Conservation (phyloP, 2,888 invertebrate genomes). For the Fissipunctia ypsillon region DNA sequence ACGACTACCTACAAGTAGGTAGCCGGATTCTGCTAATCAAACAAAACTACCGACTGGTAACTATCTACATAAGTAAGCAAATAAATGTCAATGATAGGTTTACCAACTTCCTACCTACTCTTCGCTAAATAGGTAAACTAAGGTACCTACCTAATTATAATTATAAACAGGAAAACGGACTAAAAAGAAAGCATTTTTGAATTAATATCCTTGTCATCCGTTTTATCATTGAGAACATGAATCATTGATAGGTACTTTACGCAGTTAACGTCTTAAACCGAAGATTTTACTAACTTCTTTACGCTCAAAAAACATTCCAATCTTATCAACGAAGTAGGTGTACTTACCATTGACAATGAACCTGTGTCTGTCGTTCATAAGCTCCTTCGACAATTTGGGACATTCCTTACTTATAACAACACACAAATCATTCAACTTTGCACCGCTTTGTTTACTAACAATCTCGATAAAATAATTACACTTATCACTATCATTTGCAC, state of each 20-base stretch:
- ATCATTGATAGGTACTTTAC: background rate
- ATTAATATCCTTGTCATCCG: background rate
- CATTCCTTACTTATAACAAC: slow-evolving; percentile 91
- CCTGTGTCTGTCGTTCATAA: slow-evolving; percentile 91
- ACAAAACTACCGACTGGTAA: no score
- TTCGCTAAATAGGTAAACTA: no score
- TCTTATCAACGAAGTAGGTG: slow-evolving; percentile 26
- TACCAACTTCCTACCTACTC: no score
- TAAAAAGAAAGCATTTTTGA: no score
- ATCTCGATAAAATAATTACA: slow-evolving; percentile 91
- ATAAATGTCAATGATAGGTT: no score
- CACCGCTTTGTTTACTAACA: slow-evolving; percentile 91
- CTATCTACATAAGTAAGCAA: no score
- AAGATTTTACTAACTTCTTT: slow-evolving; percentile 16
- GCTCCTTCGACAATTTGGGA: slow-evolving; percentile 91
- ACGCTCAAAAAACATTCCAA: slow-evolving; percentile 11
- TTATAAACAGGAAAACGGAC: no score
- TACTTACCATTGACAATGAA: slow-evolving; percentile 86
- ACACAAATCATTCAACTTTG: slow-evolving; percentile 91
- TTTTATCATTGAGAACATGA: background rate
- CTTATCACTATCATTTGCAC: slow-evolving; percentile 88
- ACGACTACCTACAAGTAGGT: no score
- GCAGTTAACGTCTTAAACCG: background rate
- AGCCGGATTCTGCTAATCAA: no score
- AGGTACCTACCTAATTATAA: no score